These are phyloP conservation scores for Thelaira solivaga DNA, from an alignment of 2,888 invertebrate species.

Conservation along the genomic window DNA sequence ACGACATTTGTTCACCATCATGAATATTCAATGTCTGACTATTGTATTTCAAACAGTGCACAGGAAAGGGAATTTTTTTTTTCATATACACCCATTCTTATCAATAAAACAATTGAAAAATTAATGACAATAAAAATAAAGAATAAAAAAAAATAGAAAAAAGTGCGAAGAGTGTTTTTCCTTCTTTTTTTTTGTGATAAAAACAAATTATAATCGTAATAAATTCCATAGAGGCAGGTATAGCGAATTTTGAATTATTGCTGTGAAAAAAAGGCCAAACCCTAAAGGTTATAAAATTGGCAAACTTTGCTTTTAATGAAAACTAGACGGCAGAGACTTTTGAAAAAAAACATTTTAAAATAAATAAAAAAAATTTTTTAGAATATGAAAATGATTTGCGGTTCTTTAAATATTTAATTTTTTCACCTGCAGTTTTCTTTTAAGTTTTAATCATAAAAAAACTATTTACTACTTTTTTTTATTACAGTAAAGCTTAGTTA, in stretches of 20 bases:
- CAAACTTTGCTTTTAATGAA: too few relatives aligned
- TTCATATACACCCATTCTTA: slow-evolving; percentile 17
- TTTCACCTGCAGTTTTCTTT: too few relatives aligned
- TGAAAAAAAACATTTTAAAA: too few relatives aligned
- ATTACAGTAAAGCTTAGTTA: too few relatives aligned
- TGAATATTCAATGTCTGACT: slow-evolving; percentile 48
- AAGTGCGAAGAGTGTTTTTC: not conserved
- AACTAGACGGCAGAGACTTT: too few relatives aligned
- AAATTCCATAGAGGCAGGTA: slow-evolving; percentile 13
- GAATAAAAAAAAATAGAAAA: not conserved
- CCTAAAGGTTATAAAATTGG: not conserved
- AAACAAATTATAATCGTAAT: slow-evolving; percentile 2
- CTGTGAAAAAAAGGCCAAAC: not conserved
- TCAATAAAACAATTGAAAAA: slow-evolving; percentile 37
- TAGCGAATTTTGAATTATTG: too few relatives aligned
- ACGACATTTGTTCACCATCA: slow-evolving; percentile 47
- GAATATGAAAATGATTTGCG: too few relatives aligned
- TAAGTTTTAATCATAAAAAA: too few relatives aligned
- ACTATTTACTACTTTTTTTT: too few relatives aligned
- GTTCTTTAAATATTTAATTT: too few relatives aligned
- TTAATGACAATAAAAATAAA: slow-evolving; percentile 27
- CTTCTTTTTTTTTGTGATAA: too few relatives aligned
- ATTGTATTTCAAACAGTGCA: not conserved
- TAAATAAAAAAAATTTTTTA: too few relatives aligned
- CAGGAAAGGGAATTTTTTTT: slow-evolving; percentile 15